These are phyloP conservation scores for Tinea pellionella DNA, from an alignment of 2,888 invertebrate genomes.

Conservation along the genomic window DNA sequence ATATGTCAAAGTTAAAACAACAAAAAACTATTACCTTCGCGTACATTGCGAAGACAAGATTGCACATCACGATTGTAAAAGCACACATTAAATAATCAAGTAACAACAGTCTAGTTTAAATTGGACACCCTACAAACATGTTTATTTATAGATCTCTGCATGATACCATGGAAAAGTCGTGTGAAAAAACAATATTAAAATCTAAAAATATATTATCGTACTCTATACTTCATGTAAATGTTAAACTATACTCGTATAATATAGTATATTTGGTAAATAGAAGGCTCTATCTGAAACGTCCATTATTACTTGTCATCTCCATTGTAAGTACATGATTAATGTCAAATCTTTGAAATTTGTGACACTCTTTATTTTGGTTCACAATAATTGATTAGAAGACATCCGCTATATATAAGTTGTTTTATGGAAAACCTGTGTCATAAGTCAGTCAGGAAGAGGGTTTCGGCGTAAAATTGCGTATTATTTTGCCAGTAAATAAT, in stretches of 20 bases:
- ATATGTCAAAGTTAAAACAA: no score
- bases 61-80: no score
- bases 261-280: not conserved
- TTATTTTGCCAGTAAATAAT: not conserved
- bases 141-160: no score
- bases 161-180: no score
- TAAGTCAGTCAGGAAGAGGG: not conserved
- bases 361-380: not conserved
- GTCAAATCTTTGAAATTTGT: constrained; percentile 5
- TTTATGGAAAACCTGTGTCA: not conserved
- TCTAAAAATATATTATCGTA: not conserved
- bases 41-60: no score
- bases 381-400: not conserved
- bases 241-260: not conserved
- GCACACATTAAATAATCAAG: no score
- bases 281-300: not conserved
- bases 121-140: no score
- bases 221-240: not conserved
- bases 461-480: not conserved
- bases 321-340: constrained; percentile 7
- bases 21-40: no score
- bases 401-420: not conserved
- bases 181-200: no score
- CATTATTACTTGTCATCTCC: constrained; percentile 11
- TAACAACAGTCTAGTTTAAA: no score